phyloP scores from a whole-genome alignment of 2,113 vertebrate genomes.

The Vombatus ursinus region DNA sequence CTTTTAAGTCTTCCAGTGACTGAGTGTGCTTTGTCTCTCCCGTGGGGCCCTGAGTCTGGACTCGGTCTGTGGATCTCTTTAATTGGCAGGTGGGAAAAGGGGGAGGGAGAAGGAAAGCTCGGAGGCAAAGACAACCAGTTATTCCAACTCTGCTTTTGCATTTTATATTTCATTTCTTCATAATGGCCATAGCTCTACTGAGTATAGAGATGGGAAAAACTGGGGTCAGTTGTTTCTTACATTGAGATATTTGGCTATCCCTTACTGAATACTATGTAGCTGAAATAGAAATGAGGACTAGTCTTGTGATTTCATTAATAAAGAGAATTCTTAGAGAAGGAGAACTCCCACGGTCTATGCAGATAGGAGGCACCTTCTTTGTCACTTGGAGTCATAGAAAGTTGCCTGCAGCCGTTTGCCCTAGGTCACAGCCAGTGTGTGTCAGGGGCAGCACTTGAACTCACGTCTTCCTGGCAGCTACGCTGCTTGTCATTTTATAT shows the following conservation, averaged over 20 bases:
- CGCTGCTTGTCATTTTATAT: neutral
- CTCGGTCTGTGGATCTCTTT: neutral
- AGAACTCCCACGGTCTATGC: neutral
- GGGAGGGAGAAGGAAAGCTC: neutral
- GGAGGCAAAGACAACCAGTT: neutral
- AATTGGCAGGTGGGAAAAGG: neutral
- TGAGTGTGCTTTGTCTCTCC: neutral
- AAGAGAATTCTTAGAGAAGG: neutral
- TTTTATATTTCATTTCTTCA: neutral
- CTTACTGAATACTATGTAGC: neutral
- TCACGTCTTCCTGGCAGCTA: neutral
- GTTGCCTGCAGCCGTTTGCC: neutral
- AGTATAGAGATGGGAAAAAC: neutral
- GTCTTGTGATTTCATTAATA: neutral
- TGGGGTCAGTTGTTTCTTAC: neutral
- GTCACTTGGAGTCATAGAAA: neutral
- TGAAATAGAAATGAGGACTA: neutral
- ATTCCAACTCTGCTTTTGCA: neutral
- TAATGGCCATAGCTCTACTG: neutral
- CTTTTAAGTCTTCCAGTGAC: neutral
- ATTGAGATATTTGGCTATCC: neutral
- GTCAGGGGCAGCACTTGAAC: neutral
- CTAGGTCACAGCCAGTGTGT: neutral
- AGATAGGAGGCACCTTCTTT: neutral
- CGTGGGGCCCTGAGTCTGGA: neutral